Conservation (phyloP, 2,888 invertebrate species). For the Ectemnius lituratus region DNA sequence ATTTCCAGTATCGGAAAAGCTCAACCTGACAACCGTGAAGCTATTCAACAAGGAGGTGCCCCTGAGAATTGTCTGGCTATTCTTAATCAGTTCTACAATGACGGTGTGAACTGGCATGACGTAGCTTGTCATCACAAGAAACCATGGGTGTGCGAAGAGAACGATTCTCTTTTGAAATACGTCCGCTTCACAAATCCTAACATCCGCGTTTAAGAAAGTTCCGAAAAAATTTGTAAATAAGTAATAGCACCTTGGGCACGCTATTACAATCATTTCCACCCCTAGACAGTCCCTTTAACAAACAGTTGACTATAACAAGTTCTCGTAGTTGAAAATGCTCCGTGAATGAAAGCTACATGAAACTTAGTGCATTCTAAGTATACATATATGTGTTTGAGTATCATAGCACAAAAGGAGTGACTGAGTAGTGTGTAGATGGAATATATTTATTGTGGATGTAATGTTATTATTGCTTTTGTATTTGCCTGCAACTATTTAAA, state of each 20-base stretch:
- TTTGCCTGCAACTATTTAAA: constrained; percentile 11
- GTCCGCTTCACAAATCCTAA: constrained; percentile 90
- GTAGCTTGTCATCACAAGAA: constrained; percentile 95
- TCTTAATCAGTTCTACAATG: constrained; percentile 93
- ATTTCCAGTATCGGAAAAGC: constrained; percentile 84
- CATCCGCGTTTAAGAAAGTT: constrained; percentile 82
- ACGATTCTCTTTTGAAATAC: constrained; percentile 91
- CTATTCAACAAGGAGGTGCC: constrained; percentile 87
- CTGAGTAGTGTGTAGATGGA: constrained; percentile 71
- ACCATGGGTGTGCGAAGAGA: constrained; percentile 93
- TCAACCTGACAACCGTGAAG: constrained; percentile 93
- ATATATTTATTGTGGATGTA: constrained; percentile 66
- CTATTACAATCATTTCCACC: no score
- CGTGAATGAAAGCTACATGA: no score
- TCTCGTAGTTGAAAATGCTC: no score
- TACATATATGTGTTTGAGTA: constrained; percentile 30
- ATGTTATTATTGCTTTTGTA: constrained; percentile 24
- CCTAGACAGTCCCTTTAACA: no score
- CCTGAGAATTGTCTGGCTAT: constrained; percentile 92
- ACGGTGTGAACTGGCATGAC: constrained; percentile 94
- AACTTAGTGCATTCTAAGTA: neutral
- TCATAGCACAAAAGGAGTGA: constrained; percentile 58
- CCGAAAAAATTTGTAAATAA: no score
- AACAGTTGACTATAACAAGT: neutral
- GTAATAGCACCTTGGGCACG: no score